Evolutionary conservation across 2,797 vertebrate species (phyloP).

Genomic region (Xerus rutilus): DNA sequence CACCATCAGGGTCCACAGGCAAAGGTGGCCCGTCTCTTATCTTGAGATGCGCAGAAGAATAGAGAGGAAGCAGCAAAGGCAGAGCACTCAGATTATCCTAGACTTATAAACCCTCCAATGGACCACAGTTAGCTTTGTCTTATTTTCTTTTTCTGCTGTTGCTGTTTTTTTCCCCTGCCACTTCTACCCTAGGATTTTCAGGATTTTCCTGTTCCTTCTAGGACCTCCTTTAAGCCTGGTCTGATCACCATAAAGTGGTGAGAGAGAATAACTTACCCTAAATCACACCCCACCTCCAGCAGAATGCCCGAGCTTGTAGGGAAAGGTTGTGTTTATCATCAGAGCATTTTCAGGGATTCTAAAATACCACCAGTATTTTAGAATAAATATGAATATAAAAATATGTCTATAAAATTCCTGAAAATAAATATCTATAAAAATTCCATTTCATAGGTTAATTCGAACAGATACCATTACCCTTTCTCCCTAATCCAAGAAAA

Average conservation of each 20-base stretch:
- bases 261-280: neutral
- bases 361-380: neutral
- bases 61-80: no score
- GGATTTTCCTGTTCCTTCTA: neutral
- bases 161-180: no score
- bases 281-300: neutral
- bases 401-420: neutral
- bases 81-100: neutral
- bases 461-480: neutral
- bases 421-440: neutral
- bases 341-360: neutral
- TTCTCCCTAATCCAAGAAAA: neutral
- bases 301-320: fast-evolving
- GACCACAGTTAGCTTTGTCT: fast-evolving
- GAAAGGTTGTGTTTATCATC: neutral
- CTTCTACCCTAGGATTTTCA: neutral
- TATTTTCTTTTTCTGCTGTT: neutral
- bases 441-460: neutral
- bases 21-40: no score
- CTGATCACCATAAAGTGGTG: no score
- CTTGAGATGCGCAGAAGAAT: neutral
- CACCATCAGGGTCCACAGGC: no score
- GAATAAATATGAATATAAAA: no score
- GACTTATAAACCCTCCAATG: neutral
- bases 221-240: neutral